Conservation (phyloP, 2,888 invertebrate genomes). For the Acronicta psi region DNA sequence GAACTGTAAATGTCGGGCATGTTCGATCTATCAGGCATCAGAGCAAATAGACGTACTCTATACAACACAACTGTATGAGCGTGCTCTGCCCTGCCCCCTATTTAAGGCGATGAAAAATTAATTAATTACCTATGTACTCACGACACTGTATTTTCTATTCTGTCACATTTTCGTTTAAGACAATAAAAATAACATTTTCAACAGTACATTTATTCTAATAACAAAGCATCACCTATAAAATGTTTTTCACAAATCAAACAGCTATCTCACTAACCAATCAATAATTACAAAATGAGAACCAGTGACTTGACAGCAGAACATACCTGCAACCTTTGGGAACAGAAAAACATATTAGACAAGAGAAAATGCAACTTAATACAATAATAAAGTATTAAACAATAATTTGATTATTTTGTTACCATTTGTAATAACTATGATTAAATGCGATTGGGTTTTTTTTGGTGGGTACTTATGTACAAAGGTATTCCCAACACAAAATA, state of each 20-base stretch:
- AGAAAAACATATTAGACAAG: slow-evolving; percentile 45
- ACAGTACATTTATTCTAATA: slow-evolving; percentile 78
- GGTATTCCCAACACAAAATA: slow-evolving; percentile 53
- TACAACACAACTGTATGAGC: too few relatives aligned
- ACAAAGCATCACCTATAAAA: slow-evolving; percentile 81
- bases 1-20: neutral
- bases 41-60: too few relatives aligned
- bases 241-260: slow-evolving; percentile 64
- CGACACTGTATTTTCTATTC: slow-evolving; percentile 1
- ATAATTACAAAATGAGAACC: slow-evolving; percentile 60
- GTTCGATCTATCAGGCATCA: too few relatives aligned
- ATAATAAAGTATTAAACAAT: slow-evolving; percentile 51
- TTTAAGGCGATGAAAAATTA: too few relatives aligned
- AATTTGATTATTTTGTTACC: slow-evolving; percentile 55
- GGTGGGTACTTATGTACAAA: slow-evolving; percentile 41
- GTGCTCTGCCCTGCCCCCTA: too few relatives aligned
- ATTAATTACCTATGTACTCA: too few relatives aligned
- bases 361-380: slow-evolving; percentile 62
- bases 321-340: slow-evolving; percentile 46
- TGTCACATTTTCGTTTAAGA: slow-evolving; percentile 22
- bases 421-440: slow-evolving; percentile 51
- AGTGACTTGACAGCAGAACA: slow-evolving; percentile 47
- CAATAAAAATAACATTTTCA: slow-evolving; percentile 53
- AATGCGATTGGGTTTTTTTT: slow-evolving; percentile 47
- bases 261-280: slow-evolving; percentile 61